Conservation (phyloP, 2,113 vertebrate genomes). For the Pedetes capensis region DNA sequence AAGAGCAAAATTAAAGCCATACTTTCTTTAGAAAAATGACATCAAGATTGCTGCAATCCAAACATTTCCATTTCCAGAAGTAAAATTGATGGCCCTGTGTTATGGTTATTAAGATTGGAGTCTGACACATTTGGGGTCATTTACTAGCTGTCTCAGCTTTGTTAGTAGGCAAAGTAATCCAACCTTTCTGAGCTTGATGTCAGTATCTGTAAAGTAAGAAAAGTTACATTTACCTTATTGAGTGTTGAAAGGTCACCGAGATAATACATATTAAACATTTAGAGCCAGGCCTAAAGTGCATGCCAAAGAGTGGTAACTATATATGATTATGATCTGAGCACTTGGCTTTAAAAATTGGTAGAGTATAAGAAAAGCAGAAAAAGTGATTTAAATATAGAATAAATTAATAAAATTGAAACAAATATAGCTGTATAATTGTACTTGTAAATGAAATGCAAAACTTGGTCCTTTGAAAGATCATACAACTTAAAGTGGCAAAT, state of each 20-base stretch:
- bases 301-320: background rate
- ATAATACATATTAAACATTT: background rate
- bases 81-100: background rate
- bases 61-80: background rate
- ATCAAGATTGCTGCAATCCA: background rate
- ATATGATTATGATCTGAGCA: background rate
- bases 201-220: slow-evolving; percentile 17
- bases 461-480: background rate
- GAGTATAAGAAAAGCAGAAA: slow-evolving; percentile 9
- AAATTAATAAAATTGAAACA: slow-evolving; percentile 4
- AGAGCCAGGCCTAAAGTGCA: background rate
- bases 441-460: background rate
- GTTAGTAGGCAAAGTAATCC: background rate
- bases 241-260: background rate
- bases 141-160: background rate
- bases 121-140: background rate
- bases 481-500: background rate
- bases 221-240: background rate
- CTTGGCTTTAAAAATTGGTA: slow-evolving; percentile 13
- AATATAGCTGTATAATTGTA: background rate
- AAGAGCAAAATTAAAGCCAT: background rate
- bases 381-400: background rate
- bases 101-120: background rate
- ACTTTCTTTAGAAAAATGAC: slow-evolving; percentile 19
- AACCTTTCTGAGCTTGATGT: background rate